Conservation (phyloP, 2,113 vertebrate species). For the Phrynosoma blainvillii region DNA sequence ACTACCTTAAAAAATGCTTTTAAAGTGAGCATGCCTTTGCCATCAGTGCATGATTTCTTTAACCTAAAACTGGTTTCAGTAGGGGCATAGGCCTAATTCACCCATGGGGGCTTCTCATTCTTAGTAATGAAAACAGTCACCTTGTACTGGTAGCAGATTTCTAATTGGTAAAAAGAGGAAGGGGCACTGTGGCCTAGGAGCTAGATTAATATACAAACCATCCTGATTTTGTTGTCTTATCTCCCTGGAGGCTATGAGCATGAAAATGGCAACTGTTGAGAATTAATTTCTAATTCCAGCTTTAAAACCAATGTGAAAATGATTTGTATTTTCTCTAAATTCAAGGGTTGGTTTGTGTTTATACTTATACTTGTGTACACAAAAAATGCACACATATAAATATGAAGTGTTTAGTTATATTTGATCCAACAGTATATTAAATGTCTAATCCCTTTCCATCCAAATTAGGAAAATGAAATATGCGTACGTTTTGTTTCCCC, state of each 20-base stretch:
- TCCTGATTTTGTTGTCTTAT: background rate
- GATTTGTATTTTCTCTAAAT: background rate
- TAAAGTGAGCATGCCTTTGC: background rate
- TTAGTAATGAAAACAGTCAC: background rate
- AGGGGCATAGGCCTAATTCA: rapidly evolving
- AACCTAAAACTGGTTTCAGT: background rate
- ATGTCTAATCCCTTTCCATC: background rate
- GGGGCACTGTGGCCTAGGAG: background rate
- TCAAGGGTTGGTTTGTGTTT: background rate
- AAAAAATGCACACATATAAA: background rate
- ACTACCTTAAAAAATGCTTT: background rate
- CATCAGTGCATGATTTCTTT: background rate
- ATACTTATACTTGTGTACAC: background rate
- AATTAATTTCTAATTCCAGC: background rate
- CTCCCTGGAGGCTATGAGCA: background rate
- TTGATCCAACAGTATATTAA: background rate
- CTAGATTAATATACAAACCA: background rate
- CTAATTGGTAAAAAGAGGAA: background rate
- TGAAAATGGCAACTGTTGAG: background rate
- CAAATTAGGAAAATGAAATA: background rate
- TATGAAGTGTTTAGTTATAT: background rate
- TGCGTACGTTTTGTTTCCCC: background rate
- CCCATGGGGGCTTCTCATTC: background rate
- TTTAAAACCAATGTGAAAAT: background rate
- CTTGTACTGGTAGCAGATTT: background rate